Base-by-base conservation (phyloP, 2,888 invertebrate genomes). In the Cerastis rubricosa region DNA sequence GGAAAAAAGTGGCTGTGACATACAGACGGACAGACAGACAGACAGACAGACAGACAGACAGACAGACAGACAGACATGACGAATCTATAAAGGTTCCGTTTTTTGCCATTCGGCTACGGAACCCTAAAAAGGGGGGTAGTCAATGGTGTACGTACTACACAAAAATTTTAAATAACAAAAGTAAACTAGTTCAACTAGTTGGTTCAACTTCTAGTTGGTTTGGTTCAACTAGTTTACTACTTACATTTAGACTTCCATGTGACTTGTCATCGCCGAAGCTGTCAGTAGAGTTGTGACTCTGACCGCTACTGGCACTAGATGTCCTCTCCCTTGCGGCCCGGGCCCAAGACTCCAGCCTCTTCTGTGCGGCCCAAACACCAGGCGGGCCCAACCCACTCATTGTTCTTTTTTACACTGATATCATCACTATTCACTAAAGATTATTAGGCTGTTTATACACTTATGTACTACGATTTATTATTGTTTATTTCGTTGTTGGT, bases 321-420 rank as follows among this genome's bases (percentile, higher is more conserved):
- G 97, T 97, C 66, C 98, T 95, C 90, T 98, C 98, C 90, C 98
- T 97, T 66, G 98, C 98, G 69, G 98, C 98, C 75, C 97, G 96
- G 4, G 98, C 98, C 98, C 98, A 98, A 14, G 98, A 98, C 92
- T 98, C 98, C 65, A 98, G 97, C 84, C 98, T 95, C 92, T 98
- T 98, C 93, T 98, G 98, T 45, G 98, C 98, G 81, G 98, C 97
- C 98, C 98, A 98, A 88, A 98, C 98, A 80, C 98, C 97, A 25
- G 98, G 97, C 76, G 98, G 98, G 88, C 98, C 98, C 89, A 98
- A 95, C 76, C 98, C 98, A 94, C 97, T 97, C 97, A 97, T 97
- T 78, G 85, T 92, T 63, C 43, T 81, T 64, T 64, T 59, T 68
- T 80, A 87, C 75, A 88, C 81, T 86, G 74, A 74, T 87, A 80